Percentiles rank a stretch among this genome's conserved stretches.
phyloP scores from a whole-genome alignment of 2,888 invertebrate species.

The Cantharis rufa region DNA sequence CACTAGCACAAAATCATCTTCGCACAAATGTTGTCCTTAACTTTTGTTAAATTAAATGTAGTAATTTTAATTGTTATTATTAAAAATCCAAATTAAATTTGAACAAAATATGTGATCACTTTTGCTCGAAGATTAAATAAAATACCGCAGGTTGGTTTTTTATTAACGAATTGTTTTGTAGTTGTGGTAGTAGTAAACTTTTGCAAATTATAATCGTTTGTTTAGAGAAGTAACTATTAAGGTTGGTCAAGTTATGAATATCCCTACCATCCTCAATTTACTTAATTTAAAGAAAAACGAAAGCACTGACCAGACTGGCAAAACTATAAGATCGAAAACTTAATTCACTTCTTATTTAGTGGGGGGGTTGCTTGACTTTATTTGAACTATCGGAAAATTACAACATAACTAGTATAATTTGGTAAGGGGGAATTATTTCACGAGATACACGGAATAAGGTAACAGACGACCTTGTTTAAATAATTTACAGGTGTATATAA shows the following conservation, averaged over 20 bases:
- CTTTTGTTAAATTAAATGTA: neutral
- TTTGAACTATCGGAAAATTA: neutral
- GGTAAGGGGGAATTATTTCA: neutral
- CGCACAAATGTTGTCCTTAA: neutral
- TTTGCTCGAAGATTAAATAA: neutral
- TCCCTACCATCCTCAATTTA: slow-evolving; percentile 12
- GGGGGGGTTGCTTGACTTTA: neutral
- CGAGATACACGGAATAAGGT: neutral
- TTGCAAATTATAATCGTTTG: slow-evolving; percentile 16
- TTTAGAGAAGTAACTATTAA: neutral
- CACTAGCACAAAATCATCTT: neutral
- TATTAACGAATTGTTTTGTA: neutral
- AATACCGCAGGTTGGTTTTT: neutral
- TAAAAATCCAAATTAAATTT: neutral
- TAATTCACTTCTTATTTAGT: neutral
- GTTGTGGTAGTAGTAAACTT: slow-evolving; percentile 12
- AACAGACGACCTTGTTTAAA: neutral
- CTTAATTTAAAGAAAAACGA: slow-evolving; percentile 15
- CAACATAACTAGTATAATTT: neutral
- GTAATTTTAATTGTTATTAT: neutral
- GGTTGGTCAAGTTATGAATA: slow-evolving; percentile 10
- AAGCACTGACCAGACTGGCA: neutral
- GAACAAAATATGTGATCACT: neutral
- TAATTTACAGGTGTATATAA: neutral
- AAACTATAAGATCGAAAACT: neutral